Evolutionary conservation across 2,113 vertebrate species (phyloP), one percentile per base, ranked within the genome.

Genomic region (Abramis brama): DNA sequence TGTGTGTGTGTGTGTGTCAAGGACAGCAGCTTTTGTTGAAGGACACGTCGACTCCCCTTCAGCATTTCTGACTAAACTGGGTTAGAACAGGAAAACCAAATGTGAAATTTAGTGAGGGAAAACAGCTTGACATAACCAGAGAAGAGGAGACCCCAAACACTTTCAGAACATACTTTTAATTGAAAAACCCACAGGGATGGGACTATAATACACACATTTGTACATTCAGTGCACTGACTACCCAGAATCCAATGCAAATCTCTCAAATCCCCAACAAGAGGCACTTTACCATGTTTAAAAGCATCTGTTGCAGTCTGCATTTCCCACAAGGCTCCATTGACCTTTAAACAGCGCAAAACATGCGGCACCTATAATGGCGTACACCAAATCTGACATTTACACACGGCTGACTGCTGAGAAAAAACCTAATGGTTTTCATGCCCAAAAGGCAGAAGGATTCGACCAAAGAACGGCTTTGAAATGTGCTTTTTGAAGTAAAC

Each of bases 301-400:
- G 57, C 62, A 85, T 50, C 73, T 85, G 73, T 85, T 87, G 86
- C 71, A 21, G 43, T 50, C 45, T 25, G 86, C 85, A 87, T 90
- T 68, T 84, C 92, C 93, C 82, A 10, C 47, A 43, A 78, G 93
- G 91, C 86, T 77, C 8, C 59, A 57, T 11, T 93, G 93, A 94
- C 94, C 94, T 95, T 95, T 93, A 71, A 52, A 87, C 91, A 91
- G 92, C 85, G 88, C 89, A 87, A 87, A 86, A 91, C 91, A 91
- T 88, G 76, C 52, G 30, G 55, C 64, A 84, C 83, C 85, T 43
- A 10, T 90, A 94, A 94, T 94, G 90, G 91, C 87, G 59, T 89
- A 94, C 94, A 93, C 86, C 87, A 70, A 82, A 52, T 82, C 64
- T 94, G 94, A 93, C 94, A 95, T 95, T 95, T 94, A 93, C 83